Conservation (phyloP, 2,797 vertebrate species). For the Limnodromus scolopaceus region DNA sequence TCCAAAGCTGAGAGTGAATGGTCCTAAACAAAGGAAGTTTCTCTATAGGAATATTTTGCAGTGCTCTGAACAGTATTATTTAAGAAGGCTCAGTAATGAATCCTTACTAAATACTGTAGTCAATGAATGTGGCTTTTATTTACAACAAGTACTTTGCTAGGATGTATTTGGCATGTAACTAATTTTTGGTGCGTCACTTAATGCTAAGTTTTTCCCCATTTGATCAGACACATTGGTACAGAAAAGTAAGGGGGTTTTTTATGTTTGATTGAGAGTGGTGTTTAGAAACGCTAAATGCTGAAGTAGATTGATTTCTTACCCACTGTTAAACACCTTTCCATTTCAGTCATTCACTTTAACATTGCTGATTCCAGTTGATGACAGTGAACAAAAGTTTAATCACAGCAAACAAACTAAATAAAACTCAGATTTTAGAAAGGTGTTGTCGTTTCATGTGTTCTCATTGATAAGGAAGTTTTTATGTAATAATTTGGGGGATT, state of each 20-base stretch:
- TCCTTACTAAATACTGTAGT: background rate
- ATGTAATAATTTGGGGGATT: background rate
- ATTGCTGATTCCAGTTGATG: background rate
- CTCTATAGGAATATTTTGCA: background rate
- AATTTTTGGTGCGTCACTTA: background rate
- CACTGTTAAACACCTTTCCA: background rate
- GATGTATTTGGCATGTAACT: background rate
- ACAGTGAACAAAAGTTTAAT: background rate
- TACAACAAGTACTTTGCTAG: background rate
- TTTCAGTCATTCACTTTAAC: background rate
- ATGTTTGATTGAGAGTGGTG: background rate
- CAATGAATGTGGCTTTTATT: background rate
- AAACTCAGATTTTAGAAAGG: background rate
- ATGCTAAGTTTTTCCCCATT: background rate
- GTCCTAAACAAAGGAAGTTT: background rate
- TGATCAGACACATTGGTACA: background rate
- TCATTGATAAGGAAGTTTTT: background rate
- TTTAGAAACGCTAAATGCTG: background rate
- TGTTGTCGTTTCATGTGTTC: background rate
- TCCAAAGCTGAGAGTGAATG: background rate
- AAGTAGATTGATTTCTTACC: background rate
- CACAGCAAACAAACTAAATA: background rate
- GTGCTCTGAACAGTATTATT: background rate
- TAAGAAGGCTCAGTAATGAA: background rate
- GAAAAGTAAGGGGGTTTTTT: background rate